phyloP scores from a whole-genome alignment of 2,113 vertebrate species.

The Triplophysa dalaica region DNA sequence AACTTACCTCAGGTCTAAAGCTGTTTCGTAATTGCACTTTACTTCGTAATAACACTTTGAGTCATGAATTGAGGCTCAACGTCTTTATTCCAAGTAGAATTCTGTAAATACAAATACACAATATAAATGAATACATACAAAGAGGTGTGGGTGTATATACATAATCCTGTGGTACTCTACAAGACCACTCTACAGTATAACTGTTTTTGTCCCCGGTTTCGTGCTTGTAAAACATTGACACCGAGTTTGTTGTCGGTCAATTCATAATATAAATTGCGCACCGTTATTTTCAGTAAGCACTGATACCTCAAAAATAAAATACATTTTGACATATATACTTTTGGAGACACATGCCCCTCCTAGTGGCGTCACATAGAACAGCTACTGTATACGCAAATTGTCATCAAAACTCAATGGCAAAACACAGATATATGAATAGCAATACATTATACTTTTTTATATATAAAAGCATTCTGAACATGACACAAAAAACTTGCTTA shows the following conservation, averaged over 20 bases:
- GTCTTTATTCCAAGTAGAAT: neutral
- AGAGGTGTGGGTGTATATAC: too few relatives aligned
- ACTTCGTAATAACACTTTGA: slow-evolving; percentile 16
- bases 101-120: neutral
- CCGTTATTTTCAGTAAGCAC: neutral
- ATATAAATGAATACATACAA: neutral
- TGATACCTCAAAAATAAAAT: neutral
- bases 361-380: slow-evolving; percentile 60
- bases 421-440: too few relatives aligned
- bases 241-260: too few relatives aligned
- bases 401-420: neutral
- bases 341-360: slow-evolving; percentile 64
- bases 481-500: too few relatives aligned
- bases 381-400: neutral
- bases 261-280: too few relatives aligned
- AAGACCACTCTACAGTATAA: too few relatives aligned
- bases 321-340: neutral
- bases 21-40: slow-evolving; percentile 18
- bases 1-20: slow-evolving; percentile 23
- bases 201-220: too few relatives aligned
- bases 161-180: too few relatives aligned
- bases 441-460: neutral
- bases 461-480: too few relatives aligned
- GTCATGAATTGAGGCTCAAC: slow-evolving; percentile 14
- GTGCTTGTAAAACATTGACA: too few relatives aligned